Percentiles rank a stretch among this genome's conserved stretches.
Conservation (phyloP, 2,797 vertebrate species). For the Alouatta caraya region DNA sequence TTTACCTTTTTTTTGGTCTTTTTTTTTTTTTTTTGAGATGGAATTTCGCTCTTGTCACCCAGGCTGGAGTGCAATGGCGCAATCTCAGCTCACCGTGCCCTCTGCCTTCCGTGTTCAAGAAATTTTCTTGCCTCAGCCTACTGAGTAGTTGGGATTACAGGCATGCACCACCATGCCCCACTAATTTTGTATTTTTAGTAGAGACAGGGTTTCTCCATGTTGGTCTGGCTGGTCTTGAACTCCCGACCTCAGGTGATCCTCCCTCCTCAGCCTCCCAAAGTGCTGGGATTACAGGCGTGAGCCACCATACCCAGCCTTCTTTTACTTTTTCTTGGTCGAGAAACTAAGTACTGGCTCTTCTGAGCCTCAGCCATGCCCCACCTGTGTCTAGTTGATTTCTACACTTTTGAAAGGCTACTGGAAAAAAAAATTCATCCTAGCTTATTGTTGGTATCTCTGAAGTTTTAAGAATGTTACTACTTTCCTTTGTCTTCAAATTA, state of each 20-base stretch:
- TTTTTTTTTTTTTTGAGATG: not conserved
- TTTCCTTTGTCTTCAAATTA: conserved; percentile 33
- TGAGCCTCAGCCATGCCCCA: not conserved
- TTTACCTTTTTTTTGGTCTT: not conserved
- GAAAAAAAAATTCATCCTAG: not conserved
- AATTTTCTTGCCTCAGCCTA: not conserved
- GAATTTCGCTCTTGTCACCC: not conserved
- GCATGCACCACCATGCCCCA: not conserved
- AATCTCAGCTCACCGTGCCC: not conserved
- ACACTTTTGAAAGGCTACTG: not conserved
- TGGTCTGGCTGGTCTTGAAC: not conserved
- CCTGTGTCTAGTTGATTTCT: not conserved
- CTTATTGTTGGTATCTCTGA: not conserved
- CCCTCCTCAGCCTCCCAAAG: not conserved
- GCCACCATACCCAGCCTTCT: not conserved
- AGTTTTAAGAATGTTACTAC: conserved; percentile 22
- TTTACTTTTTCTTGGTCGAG: not conserved
- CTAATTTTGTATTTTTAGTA: not conserved
- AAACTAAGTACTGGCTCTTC: not conserved
- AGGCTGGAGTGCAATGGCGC: not conserved
- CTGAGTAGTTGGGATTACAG: not conserved
- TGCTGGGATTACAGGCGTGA: not conserved
- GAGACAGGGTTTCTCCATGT: not conserved
- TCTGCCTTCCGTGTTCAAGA: not conserved
- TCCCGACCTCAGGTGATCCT: not conserved